Conservation (phyloP, 2,888 invertebrate genomes). For the Gnatocerus cornutus region DNA sequence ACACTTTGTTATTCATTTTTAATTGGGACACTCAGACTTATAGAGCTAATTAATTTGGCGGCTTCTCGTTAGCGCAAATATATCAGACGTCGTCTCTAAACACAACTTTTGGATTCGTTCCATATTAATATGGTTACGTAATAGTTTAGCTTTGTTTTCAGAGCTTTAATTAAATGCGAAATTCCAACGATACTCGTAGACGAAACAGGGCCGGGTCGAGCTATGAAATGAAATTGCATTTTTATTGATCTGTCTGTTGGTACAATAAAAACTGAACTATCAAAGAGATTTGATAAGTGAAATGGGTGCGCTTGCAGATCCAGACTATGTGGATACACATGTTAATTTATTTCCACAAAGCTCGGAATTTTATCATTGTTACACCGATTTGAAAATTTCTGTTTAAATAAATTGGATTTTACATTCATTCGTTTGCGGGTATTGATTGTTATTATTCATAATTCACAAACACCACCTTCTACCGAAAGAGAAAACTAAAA, state of each 20-base stretch:
- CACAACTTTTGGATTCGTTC: background rate
- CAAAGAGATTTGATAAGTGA: conserved; percentile 2
- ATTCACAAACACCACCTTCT: no score
- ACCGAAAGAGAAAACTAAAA: no score
- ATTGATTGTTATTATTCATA: no score
- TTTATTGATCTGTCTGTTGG: background rate
- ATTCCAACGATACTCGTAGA: background rate
- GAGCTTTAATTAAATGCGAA: conserved; percentile 4
- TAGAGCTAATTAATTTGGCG: conserved; percentile 6
- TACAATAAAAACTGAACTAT: background rate
- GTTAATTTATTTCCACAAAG: no score
- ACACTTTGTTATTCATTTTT: conserved; percentile 15
- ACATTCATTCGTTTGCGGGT: no score
- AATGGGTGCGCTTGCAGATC: background rate
- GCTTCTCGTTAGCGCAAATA: background rate
- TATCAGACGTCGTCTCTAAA: background rate
- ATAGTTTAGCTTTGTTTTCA: background rate
- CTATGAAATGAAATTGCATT: background rate
- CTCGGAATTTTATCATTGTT: no score
- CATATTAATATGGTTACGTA: background rate
- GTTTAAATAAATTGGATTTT: no score
- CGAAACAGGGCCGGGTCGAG: background rate
- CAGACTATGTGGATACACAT: no score
- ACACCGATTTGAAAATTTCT: no score
- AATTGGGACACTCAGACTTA: conserved; percentile 8